Evolutionary conservation across 2,888 invertebrate species (phyloP).

Genomic region (Lymantria dispar): DNA sequence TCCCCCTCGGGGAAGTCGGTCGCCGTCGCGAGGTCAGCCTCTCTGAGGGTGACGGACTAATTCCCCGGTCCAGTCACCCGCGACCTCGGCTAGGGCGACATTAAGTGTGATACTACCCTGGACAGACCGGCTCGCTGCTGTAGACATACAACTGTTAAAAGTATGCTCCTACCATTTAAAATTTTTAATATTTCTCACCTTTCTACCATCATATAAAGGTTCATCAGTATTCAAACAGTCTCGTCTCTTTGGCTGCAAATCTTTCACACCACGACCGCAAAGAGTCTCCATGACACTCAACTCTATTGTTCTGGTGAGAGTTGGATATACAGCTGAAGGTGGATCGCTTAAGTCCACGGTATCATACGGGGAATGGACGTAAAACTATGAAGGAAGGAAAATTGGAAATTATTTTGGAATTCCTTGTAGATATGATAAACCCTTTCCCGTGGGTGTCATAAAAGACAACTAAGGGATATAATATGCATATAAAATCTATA

Average conservation of each 20-base stretch:
- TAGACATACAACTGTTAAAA: no score
- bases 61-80: no score
- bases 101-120: no score
- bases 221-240: slow-evolving; percentile 82
- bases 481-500: no score
- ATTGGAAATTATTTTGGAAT: background rate
- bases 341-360: slow-evolving; percentile 67
- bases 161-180: no score
- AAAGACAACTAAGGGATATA: no score
- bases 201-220: slow-evolving; percentile 44
- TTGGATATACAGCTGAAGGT: slow-evolving; percentile 49
- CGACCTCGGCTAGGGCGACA: no score
- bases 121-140: no score
- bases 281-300: slow-evolving; percentile 71
- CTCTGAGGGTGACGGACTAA: no score
- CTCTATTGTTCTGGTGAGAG: slow-evolving; percentile 60
- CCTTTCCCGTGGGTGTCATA: no score
- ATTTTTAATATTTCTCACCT: slow-evolving; percentile 28
- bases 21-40: no score
- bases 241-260: slow-evolving; percentile 67
- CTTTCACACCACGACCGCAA: slow-evolving; percentile 67
- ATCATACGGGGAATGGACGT: slow-evolving; percentile 83
- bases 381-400: slow-evolving; percentile 62
- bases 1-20: no score
- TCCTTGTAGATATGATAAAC: background rate